Base-by-base conservation (phyloP, 1,140 invertebrate species). In the Drosophila triauraria region DNA sequence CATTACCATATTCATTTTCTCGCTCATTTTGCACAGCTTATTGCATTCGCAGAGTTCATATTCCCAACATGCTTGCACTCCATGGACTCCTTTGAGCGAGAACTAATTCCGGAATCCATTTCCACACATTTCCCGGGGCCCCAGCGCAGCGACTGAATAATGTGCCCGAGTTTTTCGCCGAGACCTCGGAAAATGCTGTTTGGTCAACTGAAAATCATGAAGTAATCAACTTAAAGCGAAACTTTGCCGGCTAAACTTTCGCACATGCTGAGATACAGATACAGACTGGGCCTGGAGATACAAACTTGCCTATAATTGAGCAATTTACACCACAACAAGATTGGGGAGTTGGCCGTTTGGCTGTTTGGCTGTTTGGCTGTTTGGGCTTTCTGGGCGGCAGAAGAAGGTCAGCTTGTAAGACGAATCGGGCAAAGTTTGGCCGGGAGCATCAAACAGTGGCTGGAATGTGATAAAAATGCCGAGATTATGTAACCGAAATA, bases 401-500 rank as follows among this genome's bases (percentile, higher is more conserved):
- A 10, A 30, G 44, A 25, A 62, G 65, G 65, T 67, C 59, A 56
- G 60, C 42, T 42, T 9, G 51, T 35, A 53, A 44, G 60, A 62
- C 60, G 71, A 51, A 54, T 54, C 32, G 27, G 27, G 61, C 30
- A 27, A 65, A 67, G 47, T 72, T 74, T 38, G 20, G 53, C 69
- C 53, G 20, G 54, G 57, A 68, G 53, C 78, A 86, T 81, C 82
- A 86, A 75, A 87, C 74, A 78, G 78, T 78, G 77, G 71, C 78
- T 69, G 82, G 83, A 87, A 86, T 86, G 82, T 74, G 82, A 85
- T 86, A 83, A 88, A 88, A 88, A 84, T 90, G 77, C 69, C 77
- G 58, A 88, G 86, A 85, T 88, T 88, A 90, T 88, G 65, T 88
- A 88, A 90, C 85, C 81, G 85, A 88, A 88, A 88, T 88, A 88